Evolutionary conservation across 2,888 invertebrate species (phyloP), one percentile per base, ranked within the genome.

Genomic region (Amaurobius ferox): DNA sequence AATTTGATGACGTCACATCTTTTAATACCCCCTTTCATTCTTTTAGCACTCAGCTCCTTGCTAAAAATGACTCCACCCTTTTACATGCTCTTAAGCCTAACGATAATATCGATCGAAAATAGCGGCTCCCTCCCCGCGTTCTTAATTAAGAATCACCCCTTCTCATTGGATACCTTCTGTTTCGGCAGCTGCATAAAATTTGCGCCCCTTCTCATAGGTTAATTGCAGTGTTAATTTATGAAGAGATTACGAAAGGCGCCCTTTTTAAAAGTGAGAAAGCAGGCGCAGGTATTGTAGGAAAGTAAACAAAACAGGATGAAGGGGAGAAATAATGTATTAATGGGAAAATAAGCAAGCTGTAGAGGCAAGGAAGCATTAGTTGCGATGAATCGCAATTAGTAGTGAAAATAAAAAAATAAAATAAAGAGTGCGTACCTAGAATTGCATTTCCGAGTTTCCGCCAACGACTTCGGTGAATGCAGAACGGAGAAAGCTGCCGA

Each of bases 141-240:
- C 66, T 86, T 79, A 86, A 79, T 86, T 79, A 86, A 74, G 79
- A 72, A 70, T 67, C 61, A 72, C 78, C 39, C 61, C 48, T 61
- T 86, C 79, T 79, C 86, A 86, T 86, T 86, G 86, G 86, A 32
- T 67, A 68, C 62, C 86, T 68, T 68, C 55, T 72, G 86, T 79
- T 72, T 73, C 35, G 40, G 3, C 28, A 40, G 44, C 44, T 55
- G 72, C 79, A 73, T 78, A 73, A 73, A 61, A 79, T 79, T 74
- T 73, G 9, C 28, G 55, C 74, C 26, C 62, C 35, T 72, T 77
- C 66, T 70, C 32, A 71, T 72, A 44, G 62, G 61, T 79, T 86
- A 79, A 86, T 86, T 86, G 85, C 64, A n/a, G 68, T 26, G 86
- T 86, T 86, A 78, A 86, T 74, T 86, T 85, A 85, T 85, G 83